Conservation (phyloP, 2,113 vertebrate species). For the Prunella himalayana region DNA sequence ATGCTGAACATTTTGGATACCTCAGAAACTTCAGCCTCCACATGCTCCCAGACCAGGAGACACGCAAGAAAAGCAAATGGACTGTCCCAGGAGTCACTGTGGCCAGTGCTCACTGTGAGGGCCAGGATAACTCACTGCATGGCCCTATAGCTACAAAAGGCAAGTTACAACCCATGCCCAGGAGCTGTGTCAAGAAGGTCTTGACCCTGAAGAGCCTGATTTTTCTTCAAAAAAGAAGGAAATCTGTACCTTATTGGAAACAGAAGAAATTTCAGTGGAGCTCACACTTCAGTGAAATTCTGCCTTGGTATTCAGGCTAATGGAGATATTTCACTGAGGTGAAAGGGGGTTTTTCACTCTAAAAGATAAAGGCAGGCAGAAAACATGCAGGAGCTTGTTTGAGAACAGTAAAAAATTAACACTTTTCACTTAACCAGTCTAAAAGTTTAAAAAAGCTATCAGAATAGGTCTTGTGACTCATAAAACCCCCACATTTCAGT, state of each 20-base stretch:
- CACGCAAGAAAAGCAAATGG: neutral
- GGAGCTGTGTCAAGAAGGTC: neutral
- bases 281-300: neutral
- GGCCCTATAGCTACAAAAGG: neutral
- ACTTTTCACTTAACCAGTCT: neutral
- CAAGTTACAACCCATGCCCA: neutral
- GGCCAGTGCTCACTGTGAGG: neutral
- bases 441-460: neutral
- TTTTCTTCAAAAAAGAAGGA: neutral
- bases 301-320: neutral
- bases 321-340: neutral
- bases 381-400: neutral
- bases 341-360: neutral
- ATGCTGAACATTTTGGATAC: neutral
- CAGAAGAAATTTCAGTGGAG: neutral
- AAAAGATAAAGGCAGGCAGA: neutral
- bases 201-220: neutral
- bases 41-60: neutral
- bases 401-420: neutral
- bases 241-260: neutral
- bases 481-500: neutral
- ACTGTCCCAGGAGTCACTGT: neutral
- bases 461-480: neutral
- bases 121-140: neutral
- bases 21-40: neutral